Percentiles rank a stretch among this genome's conserved stretches.
Evolutionary conservation across 2,888 invertebrate species (phyloP).

Genomic region (Zonitis immaculata): DNA sequence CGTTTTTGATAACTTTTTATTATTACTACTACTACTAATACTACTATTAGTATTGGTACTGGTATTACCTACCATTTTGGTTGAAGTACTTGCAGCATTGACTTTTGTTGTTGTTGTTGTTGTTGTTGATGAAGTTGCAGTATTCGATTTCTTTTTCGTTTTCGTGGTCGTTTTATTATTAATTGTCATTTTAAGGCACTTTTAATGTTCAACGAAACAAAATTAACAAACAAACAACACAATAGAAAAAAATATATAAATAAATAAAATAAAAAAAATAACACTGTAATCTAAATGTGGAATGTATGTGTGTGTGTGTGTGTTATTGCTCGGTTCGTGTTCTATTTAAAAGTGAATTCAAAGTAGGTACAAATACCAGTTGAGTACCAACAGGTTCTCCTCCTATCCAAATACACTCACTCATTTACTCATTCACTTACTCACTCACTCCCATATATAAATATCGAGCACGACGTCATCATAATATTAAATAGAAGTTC

Average conservation of each 20-base stretch:
- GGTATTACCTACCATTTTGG: conserved; percentile 26
- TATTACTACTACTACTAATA: neutral
- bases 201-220: conserved; percentile 7
- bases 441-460: neutral
- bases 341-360: conserved; percentile 33
- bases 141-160: conserved; percentile 32
- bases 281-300: conserved; percentile 19
- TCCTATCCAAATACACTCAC: conserved; percentile 25
- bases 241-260: conserved; percentile 20
- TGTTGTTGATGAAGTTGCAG: neutral
- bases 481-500: no score
- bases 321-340: conserved; percentile 16
- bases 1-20: conserved; percentile 18
- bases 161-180: conserved; percentile 38
- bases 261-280: conserved; percentile 16
- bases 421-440: conserved; percentile 27
- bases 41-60: no score
- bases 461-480: conserved; percentile 3
- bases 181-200: conserved; percentile 39
- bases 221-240: conserved; percentile 8
- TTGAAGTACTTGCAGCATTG: conserved; percentile 23
- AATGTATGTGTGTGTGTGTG: conserved; percentile 22
- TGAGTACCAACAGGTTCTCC: conserved; percentile 22
- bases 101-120: conserved; percentile 22
- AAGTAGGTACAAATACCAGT: conserved; percentile 7